Base-by-base conservation (phyloP, 1,140 invertebrate genomes). In the Dendroctonus valens region DNA sequence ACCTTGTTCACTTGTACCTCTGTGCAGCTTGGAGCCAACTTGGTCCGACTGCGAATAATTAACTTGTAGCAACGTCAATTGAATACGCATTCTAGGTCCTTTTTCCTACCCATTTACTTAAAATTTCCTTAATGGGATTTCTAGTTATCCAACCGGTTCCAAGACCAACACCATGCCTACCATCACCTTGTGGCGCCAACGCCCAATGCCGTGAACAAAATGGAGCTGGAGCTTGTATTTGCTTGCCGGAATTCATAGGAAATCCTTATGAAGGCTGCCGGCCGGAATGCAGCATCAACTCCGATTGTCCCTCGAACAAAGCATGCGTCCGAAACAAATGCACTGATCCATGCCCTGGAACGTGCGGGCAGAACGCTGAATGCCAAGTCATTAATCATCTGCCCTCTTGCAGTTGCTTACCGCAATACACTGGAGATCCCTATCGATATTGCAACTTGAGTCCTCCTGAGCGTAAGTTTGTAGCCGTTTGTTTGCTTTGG, bases 221-320 rank as follows among this genome's bases (percentile, higher is more conserved):
- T 73, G 83, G 83, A 8, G 86, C 84, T 51, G 87, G 86, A 41
- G 83, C 86, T 15, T 91, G 89, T 74, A 80, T 77, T 14, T 91
- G 89, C 73, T 69, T 85, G 38, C 79, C 84, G 26, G 83, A 86
- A 59, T 89, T 87, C 73, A 81, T 87, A 70, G 89, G 89, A 48
- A 86, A 89, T 75, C 87, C 89, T n/a, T 89, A 89, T 67, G 84
- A 87, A 77, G 85, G 85, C n/a, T 89, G 88, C 75, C 75, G 85
- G 73, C 88, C 88, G 12, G 87, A 89, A 78, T 91, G 88, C 77
- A 77, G 83, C 3, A 74, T 86, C 0, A 87, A 90, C 72, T 85
- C 84, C 2, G 89, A 91, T 73, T 91, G 89, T 75, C 78, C 81
- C 14, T 82, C 82, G 41, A 85, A 85, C 73, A 79, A 77, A 75